Evolutionary conservation across 2,888 invertebrate species (phyloP).

Genomic region (Cephalotes varians): DNA sequence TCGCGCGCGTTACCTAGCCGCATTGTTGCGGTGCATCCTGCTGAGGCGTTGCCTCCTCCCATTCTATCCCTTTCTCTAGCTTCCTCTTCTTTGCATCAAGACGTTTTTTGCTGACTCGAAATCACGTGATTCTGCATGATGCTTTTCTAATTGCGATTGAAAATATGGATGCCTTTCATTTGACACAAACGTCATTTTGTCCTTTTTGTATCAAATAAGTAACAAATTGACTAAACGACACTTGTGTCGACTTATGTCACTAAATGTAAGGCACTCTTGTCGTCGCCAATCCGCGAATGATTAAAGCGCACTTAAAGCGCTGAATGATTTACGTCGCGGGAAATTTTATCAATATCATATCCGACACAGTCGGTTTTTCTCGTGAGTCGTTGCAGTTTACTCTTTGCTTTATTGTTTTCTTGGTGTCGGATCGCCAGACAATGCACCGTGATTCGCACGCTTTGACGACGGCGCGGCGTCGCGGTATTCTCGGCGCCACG

Average conservation of each 20-base stretch:
- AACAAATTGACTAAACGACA: too few relatives aligned
- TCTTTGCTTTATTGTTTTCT: constrained; percentile 28
- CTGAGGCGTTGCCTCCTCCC: constrained; percentile 28
- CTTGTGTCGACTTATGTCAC: too few relatives aligned
- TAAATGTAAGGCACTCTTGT: too few relatives aligned
- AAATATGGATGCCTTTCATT: too few relatives aligned
- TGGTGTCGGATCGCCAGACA: constrained; percentile 25
- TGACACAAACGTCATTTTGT: too few relatives aligned
- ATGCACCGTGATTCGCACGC: constrained; percentile 42
- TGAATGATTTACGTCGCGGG: constrained; percentile 21
- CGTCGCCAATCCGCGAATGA: background rate
- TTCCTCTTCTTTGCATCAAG: background rate
- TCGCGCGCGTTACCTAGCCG: constrained; percentile 52
- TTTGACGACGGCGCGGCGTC: constrained; percentile 19
- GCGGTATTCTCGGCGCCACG: constrained; percentile 41
- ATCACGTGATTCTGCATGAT: background rate
- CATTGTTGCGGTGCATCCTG: constrained; percentile 57
- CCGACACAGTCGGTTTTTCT: constrained; percentile 11
- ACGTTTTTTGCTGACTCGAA: background rate
- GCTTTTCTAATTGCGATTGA: background rate
- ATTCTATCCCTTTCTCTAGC: constrained; percentile 8
- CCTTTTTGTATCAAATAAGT: too few relatives aligned
- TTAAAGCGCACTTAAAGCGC: background rate
- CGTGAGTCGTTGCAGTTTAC: background rate
- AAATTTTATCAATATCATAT: constrained; percentile 13